Conservation (phyloP, 1,140 invertebrate species). For the Acromyrmex heyeri region DNA sequence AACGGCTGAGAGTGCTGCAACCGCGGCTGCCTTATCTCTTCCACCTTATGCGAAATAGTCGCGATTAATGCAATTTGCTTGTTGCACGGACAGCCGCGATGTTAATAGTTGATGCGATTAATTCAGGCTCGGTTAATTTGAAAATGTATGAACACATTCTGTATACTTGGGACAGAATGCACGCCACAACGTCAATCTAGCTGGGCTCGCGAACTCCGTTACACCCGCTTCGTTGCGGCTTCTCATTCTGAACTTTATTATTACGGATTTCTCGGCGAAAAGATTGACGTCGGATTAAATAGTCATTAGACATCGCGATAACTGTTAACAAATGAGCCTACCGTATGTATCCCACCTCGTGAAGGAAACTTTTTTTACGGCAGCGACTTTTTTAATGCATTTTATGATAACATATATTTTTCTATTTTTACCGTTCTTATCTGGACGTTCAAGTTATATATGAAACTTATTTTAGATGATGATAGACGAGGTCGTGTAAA, state of each 20-base stretch:
- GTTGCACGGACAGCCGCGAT: slow-evolving; percentile 38
- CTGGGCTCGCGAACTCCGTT: slow-evolving; percentile 18
- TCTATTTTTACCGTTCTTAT: not conserved
- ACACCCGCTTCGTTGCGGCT: not conserved
- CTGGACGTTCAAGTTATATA: not conserved
- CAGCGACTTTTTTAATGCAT: not conserved
- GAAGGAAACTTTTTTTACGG: not conserved
- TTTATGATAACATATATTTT: not conserved
- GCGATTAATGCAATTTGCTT: slow-evolving; percentile 57
- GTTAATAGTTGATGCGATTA: slow-evolving; percentile 72
- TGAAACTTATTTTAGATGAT: not conserved
- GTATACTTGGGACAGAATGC: slow-evolving; percentile 10
- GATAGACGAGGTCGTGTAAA: not conserved
- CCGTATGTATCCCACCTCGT: not conserved
- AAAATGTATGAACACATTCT: slow-evolving; percentile 34
- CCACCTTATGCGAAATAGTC: not conserved
- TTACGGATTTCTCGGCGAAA: not conserved
- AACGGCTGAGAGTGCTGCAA: not conserved
- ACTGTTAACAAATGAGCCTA: not conserved
- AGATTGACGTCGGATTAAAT: slow-evolving; percentile 6
- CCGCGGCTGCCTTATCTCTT: slow-evolving; percentile 41
- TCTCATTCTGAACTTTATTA: not conserved
- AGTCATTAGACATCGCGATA: not conserved
- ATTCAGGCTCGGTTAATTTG: slow-evolving; percentile 45
- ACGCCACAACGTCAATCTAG: not conserved